Percentiles rank a stretch among this genome's conserved stretches.
These are phyloP conservation scores for Argya squamiceps DNA, from an alignment of 2,797 vertebrate species.

Conservation along the genomic window DNA sequence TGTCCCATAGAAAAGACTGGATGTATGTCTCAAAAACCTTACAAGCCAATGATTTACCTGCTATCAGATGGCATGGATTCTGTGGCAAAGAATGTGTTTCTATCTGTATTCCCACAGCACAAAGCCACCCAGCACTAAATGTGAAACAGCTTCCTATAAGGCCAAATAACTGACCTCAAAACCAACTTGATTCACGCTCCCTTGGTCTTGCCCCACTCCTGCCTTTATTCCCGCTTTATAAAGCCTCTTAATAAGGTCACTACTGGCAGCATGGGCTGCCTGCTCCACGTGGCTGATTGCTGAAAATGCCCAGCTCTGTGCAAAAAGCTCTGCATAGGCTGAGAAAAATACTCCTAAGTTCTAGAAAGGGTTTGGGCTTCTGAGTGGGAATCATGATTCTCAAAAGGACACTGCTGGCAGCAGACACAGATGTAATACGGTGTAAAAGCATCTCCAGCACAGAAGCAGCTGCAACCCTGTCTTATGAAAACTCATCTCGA, in stretches of 20 bases:
- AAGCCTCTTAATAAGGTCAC: neutral
- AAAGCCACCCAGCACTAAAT: neutral
- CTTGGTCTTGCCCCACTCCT: rapidly evolving
- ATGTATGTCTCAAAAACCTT: neutral
- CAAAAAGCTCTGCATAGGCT: neutral
- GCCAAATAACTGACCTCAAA: neutral
- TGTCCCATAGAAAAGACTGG: neutral
- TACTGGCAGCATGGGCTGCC: neutral
- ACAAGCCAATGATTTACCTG: neutral
- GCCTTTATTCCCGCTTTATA: neutral
- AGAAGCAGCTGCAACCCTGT: rapidly evolving
- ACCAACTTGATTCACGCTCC: rapidly evolving
- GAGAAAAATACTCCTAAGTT: neutral
- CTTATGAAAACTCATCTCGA: neutral
- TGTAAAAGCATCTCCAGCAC: neutral
- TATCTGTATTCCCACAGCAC: neutral
- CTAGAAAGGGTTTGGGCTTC: neutral
- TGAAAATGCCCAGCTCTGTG: neutral
- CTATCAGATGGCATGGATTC: rapidly evolving
- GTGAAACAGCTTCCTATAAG: neutral
- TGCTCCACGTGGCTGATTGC: neutral
- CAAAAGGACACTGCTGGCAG: neutral
- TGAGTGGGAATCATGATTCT: neutral
- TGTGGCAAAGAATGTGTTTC: neutral
- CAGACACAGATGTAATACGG: neutral